Conservation (phyloP, 2,888 invertebrate species). For the Cerceris ruficornis region DNA sequence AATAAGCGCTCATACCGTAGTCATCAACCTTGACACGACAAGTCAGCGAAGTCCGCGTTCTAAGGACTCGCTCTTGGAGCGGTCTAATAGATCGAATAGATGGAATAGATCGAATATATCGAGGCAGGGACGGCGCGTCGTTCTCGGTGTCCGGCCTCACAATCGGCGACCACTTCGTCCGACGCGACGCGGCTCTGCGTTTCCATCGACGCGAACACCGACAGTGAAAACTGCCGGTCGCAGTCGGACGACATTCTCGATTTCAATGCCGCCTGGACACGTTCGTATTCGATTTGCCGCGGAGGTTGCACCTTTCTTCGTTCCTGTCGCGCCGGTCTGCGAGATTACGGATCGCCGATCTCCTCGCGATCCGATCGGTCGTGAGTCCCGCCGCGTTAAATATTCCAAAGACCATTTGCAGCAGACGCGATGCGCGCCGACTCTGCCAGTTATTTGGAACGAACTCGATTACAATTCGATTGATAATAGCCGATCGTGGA, state of each 20-base stretch:
- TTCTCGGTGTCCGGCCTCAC: too few species aligned
- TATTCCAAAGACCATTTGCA: background rate
- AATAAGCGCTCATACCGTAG: constrained; percentile 35
- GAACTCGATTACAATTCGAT: background rate
- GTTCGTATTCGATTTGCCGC: constrained; percentile 48
- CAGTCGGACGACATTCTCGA: constrained; percentile 59
- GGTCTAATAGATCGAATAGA: constrained; percentile 44
- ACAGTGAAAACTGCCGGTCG: constrained; percentile 54
- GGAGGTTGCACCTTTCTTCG: constrained; percentile 16
- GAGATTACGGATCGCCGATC: background rate
- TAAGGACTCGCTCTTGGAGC: constrained; percentile 36
- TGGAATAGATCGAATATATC: too few species aligned
- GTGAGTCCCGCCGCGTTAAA: background rate
- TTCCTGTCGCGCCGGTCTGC: background rate
- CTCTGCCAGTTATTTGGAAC: background rate
- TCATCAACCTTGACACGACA: constrained; percentile 63
- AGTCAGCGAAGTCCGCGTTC: constrained; percentile 50
- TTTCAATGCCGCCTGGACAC: constrained; percentile 57
- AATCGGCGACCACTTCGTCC: too few species aligned
- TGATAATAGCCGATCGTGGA: background rate
- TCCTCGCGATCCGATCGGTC: background rate
- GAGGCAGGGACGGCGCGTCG: too few species aligned
- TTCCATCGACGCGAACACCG: constrained; percentile 47
- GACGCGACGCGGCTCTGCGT: too few species aligned
- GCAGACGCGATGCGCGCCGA: background rate